Percentiles rank a stretch among this genome's conserved stretches.
Conservation (phyloP, 2,888 invertebrate species). For the Drosophila meridionalis region DNA sequence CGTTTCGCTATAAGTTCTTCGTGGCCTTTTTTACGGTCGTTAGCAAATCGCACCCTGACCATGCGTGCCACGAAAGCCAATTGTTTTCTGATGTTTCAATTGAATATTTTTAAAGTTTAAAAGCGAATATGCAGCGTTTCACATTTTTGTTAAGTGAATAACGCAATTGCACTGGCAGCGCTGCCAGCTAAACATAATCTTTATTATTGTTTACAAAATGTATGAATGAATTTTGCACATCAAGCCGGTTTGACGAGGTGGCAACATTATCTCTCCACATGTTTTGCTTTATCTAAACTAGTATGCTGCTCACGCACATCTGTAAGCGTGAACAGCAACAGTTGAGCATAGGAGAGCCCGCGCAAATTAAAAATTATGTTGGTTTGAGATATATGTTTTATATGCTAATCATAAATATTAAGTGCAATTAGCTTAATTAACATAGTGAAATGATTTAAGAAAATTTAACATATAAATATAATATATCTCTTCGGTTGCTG, state of each 20-base stretch:
- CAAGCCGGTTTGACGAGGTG: conserved; percentile 42
- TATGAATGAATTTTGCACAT: not conserved
- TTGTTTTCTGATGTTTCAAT: not conserved
- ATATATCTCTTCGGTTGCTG: no score
- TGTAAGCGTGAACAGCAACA: not conserved
- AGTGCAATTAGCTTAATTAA: not conserved
- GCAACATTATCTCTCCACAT: conserved; percentile 43
- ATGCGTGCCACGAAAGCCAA: not conserved
- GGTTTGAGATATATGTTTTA: no score
- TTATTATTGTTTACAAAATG: conserved; percentile 40
- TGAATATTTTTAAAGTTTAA: not conserved
- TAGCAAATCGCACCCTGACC: conserved; percentile 8
- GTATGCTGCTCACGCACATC: conserved; percentile 35
- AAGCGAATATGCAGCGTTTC: not conserved
- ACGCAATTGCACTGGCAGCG: conserved; percentile 16
- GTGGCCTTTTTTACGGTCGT: conserved; percentile 23
- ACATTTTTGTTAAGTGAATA: conserved; percentile 17
- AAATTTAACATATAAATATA: no score
- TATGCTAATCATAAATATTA: not conserved
- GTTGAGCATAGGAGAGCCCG: not conserved
- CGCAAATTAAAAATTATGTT: not conserved
- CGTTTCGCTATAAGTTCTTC: conserved; percentile 30
- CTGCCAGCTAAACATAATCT: conserved; percentile 28
- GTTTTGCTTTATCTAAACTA: conserved; percentile 12
- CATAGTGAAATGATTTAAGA: no score